Evolutionary conservation across 2,888 invertebrate genomes (phyloP), one percentile per base, ranked within the genome.

Genomic region (Hemistola chrysoprasaria): DNA sequence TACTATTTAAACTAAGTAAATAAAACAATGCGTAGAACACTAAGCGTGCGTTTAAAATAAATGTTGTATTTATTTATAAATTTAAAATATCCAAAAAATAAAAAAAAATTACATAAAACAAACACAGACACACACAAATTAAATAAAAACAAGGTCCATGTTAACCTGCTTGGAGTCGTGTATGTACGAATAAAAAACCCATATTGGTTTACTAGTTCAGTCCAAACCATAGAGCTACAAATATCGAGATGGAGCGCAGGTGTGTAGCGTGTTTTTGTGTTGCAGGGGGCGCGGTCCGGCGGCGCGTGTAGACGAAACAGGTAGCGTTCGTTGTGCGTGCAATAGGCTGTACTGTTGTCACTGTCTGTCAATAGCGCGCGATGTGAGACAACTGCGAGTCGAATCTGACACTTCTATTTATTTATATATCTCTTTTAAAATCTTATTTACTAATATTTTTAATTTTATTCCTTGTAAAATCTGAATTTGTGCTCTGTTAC

Each of bases 241-340:
- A 49, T 41, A 72, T 71, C 69, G 78, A 68, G 73, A 78, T 69
- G 71, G 69, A 65, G 70, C 71, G 78, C 16, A 16, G 16, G 16
- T 84, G 82, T 87, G 84, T 79, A 89, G 86, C 86, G 68, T 88
- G 67, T 88, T 86, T 65, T 88, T 90, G 82, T 90, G 86, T 90
- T 90, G 56, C 90, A 90, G 90, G 88, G 79, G 85, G 85, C 71
- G 86, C 62, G 61, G 67, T 74, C 67, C 67, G 86, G 65, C 79
- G 83, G 76, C 82, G 85, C 77, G 86, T 77, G 62, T 87, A 87
- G 81, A 78, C 78, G 75, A 78, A 62, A 46, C 84, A 87, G 87
- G 88, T 87, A 88, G 87, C 86, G 83, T 86, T 77, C 85, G 86
- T 85, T 89, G 89, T 90, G 88, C 89, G 89, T 89, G 87, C 83